Evolutionary conservation across 2,888 invertebrate species (phyloP), one percentile per base, ranked within the genome.

Genomic region (Iselma pallidipennis): DNA sequence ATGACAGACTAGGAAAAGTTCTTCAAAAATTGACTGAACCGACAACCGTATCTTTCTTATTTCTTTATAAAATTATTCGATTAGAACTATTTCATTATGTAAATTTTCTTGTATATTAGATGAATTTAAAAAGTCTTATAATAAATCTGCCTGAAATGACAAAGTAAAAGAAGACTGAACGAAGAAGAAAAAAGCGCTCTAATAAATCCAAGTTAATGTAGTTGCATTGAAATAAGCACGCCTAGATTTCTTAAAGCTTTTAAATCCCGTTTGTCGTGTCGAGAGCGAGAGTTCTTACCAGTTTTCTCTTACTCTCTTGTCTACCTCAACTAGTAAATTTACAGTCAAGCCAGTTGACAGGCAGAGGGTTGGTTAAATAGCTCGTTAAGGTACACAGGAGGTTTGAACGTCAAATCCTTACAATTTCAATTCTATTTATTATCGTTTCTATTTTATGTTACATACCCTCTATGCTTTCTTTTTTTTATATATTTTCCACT

Each of bases 311-410:
- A 37, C 37, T 37, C 37, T 16, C 37, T 29, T 29, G 29, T 29
- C 29, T 29, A 29, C 29, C 29, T 37, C 72, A 71, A 69, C 71
- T 72, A 69, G 68, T 69, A 70, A 72, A 75, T 75, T 75, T 73
- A 72, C 70, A 70, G 72, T 68, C 67, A 66, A 37, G 37, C 66
- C 69, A 67, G 69, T 71, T 70, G 73, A 72, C 73, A 70, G 73
- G 71, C 73, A 70, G 71, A 68, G 66, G 73, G 70, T 69, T 69
- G 73, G 71, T 71, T 74, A 75, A 75, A 72, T 75, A 74, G 72
- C 74, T 75, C 75, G 75, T 75, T 74, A 74, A 74, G 71, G 71
- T 70, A 71, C 69, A 71, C 74, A 57, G 67, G 63, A 66, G 68
- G 67, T 61, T 63, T 54, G 49, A 53, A 52, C 55, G 59, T 52